These are phyloP conservation scores for Leptobrachium leishanense DNA, from an alignment of 2,113 vertebrate species.

Conservation along the genomic window DNA sequence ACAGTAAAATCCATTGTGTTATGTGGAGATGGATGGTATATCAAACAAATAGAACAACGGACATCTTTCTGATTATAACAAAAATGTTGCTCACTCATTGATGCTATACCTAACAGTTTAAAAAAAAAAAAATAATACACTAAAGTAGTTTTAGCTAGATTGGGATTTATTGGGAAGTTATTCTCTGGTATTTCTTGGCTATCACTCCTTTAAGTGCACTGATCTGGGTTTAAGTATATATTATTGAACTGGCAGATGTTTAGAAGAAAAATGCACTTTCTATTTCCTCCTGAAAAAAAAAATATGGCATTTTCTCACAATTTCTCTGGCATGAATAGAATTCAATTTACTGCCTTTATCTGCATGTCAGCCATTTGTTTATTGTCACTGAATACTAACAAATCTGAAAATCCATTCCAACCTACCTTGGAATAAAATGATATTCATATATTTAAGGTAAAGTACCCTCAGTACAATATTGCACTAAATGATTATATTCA, in stretches of 20 bases:
- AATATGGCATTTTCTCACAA: neutral
- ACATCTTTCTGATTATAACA: slow-evolving; percentile 52
- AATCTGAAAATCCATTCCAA: too few species aligned
- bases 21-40: slow-evolving; percentile 19
- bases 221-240: slow-evolving; percentile 27
- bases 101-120: slow-evolving; percentile 62
- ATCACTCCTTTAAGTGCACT: too few species aligned
- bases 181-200: too few species aligned
- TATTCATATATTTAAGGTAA: too few species aligned
- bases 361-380: slow-evolving; percentile 22
- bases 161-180: too few species aligned
- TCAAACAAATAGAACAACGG: slow-evolving; percentile 27
- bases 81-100: slow-evolving; percentile 49
- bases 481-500: too few species aligned
- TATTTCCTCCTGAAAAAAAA: slow-evolving; percentile 23
- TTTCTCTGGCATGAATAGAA: neutral
- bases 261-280: slow-evolving; percentile 49
- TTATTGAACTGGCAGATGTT: slow-evolving; percentile 60
- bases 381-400: too few species aligned
- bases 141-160: too few species aligned
- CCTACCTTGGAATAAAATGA: too few species aligned
- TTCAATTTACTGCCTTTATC: neutral
- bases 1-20: slow-evolving; percentile 16
- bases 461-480: too few species aligned
- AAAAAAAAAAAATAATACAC: slow-evolving; percentile 12